Conservation (phyloP, 2,797 vertebrate genomes). For the Molossus alvarezi region DNA sequence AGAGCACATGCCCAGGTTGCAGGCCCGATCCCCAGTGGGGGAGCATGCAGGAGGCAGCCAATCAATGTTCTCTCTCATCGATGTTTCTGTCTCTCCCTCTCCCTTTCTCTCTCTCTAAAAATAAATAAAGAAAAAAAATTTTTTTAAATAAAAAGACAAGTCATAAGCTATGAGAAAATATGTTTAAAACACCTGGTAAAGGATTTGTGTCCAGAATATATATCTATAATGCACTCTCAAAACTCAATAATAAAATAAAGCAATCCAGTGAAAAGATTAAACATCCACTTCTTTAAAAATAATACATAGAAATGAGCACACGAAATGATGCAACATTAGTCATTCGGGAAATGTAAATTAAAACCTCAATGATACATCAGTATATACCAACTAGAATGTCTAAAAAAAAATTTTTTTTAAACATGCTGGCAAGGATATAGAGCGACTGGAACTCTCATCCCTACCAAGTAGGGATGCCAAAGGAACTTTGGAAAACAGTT, state of each 20-base stretch:
- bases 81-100: too few relatives aligned
- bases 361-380: not conserved
- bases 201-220: not conserved
- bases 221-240: constrained; percentile 45
- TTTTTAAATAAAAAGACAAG: constrained; percentile 3
- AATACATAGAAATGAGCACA: constrained; percentile 15
- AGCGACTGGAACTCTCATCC: not conserved
- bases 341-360: constrained; percentile 25
- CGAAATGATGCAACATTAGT: constrained; percentile 29
- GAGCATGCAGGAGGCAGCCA: too few relatives aligned
- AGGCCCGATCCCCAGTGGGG: too few relatives aligned
- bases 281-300: not conserved
- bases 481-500: constrained; percentile 31
- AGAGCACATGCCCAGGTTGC: too few relatives aligned
- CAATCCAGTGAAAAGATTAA: constrained; percentile 4
- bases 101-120: too few relatives aligned
- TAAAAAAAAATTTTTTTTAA: not conserved
- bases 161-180: constrained; percentile 45
- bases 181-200: constrained; percentile 28
- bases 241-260: constrained; percentile 60
- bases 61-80: too few relatives aligned
- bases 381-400: not conserved
- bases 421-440: not conserved
- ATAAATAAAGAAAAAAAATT: constrained; percentile 1
- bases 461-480: not conserved